Percentiles rank a stretch among this genome's conserved stretches.
Conservation (phyloP, 2,888 invertebrate species). For the Mamestra brassicae region DNA sequence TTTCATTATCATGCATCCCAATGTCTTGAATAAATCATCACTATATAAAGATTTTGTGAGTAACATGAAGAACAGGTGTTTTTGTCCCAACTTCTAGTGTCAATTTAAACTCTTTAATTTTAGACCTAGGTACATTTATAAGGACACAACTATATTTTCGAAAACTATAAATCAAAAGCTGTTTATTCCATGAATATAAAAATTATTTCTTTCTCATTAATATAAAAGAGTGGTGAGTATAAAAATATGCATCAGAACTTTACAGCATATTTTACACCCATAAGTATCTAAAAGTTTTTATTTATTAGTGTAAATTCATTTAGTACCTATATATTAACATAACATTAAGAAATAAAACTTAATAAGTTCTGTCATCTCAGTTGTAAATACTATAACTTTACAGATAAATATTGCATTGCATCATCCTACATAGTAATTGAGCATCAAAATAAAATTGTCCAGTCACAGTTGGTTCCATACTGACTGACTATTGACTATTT, state of each 20-base stretch:
- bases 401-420: constrained; percentile 47
- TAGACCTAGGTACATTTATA: background rate
- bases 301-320: background rate
- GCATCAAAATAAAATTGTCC: background rate
- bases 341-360: background rate
- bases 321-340: background rate
- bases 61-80: too few relatives aligned
- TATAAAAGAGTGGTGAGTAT: background rate
- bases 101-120: background rate
- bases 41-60: background rate
- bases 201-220: background rate
- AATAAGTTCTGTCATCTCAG: background rate
- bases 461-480: background rate
- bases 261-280: background rate
- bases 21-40: background rate
- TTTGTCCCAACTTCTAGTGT: background rate
- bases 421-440: constrained; percentile 27
- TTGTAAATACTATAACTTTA: background rate
- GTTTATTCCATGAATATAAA: background rate
- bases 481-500: background rate
- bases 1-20: background rate
- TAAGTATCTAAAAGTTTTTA: background rate
- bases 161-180: background rate
- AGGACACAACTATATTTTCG: background rate
- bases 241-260: background rate